Base-by-base conservation (phyloP, 2,113 vertebrate species). In the Crypturellus undulatus region DNA sequence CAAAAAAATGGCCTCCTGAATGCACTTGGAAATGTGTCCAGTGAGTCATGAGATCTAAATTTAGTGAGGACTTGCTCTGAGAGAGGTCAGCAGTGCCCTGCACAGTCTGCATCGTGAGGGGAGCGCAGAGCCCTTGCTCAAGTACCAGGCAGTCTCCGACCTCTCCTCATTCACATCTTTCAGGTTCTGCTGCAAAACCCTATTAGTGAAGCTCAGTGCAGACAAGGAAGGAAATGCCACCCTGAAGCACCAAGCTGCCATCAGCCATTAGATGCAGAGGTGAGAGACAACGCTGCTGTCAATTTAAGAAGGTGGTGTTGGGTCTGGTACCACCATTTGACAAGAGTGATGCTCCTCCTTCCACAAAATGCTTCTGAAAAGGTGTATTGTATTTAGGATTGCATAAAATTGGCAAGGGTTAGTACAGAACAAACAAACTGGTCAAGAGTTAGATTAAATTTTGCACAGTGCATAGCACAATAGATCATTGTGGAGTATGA, bases 31-130 rank as follows among this genome's bases (percentile, higher is more conserved):
- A 85, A 71, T 0, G 2, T 18, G 78, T 4, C 17, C 47, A 56
- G 28, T 1, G 2, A 45, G 36, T 1, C 1, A 14, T 9, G 49
- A 69, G 6, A 26, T 21, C 20, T 1, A 2, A 15, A 45, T 0
- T 0, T n/a, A 75, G 43, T 28, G 2, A 7, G 40, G 10, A 36
- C 5, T 25, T 0, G 0, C 43, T 58, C 32, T 24, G 28, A 52
- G 28, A 25, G 38, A 7, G 16, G 10, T 0, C 12, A 2, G 42
- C 10, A 9, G 3, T 14, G 6, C 8, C 34, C 36, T 0, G 49
- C 79, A 38, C 0, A 0, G 13, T 4, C 60, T 11, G 34, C 12
- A 22, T 8, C 3, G 3, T 1, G 14, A 25, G 17, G 25, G 34
- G 6, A 21, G 13, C 1, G 0, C 12, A 42, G 70, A 86, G 30